Evolutionary conservation across 2,797 vertebrate species (phyloP).

Genomic region (Furcifer pardalis): DNA sequence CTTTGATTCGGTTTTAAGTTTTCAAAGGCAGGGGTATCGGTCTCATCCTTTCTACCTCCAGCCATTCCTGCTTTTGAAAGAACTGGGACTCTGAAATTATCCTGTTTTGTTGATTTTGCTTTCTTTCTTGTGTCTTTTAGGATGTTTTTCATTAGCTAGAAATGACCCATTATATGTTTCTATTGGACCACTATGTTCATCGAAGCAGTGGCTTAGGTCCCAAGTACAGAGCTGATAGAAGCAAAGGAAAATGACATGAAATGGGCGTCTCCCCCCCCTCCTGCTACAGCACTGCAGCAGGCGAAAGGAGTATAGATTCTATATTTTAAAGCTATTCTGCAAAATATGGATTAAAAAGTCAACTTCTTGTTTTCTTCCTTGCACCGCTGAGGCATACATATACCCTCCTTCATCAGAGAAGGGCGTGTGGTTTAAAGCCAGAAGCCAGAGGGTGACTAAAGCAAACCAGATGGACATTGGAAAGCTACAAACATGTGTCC

Average conservation of each 20-base stretch:
- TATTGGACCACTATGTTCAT: neutral
- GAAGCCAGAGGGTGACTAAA: slow-evolving; percentile 26
- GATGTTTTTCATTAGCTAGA: neutral
- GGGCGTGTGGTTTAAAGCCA: slow-evolving; percentile 5
- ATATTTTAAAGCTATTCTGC: slow-evolving; percentile 3
- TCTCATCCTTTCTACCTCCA: neutral
- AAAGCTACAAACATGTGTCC: slow-evolving; percentile 14
- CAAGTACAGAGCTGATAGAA: too few species aligned
- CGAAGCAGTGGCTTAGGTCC: neutral
- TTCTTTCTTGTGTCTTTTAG: neutral
- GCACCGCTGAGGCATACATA: neutral
- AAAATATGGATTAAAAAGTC: neutral
- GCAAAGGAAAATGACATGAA: neutral
- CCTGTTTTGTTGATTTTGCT: neutral
- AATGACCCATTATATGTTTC: neutral
- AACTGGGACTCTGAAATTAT: neutral
- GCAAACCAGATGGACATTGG: slow-evolving; percentile 24
- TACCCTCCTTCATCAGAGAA: neutral
- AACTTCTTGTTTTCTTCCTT: neutral
- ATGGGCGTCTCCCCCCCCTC: neutral
- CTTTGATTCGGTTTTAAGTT: slow-evolving; percentile 58
- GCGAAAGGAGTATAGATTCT: neutral
- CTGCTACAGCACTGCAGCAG: neutral
- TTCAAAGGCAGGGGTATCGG: slow-evolving; percentile 41
- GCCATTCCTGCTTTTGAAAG: neutral